phyloP scores from a whole-genome alignment of 2,113 vertebrate species.

The Puffinus mauretanicus region DNA sequence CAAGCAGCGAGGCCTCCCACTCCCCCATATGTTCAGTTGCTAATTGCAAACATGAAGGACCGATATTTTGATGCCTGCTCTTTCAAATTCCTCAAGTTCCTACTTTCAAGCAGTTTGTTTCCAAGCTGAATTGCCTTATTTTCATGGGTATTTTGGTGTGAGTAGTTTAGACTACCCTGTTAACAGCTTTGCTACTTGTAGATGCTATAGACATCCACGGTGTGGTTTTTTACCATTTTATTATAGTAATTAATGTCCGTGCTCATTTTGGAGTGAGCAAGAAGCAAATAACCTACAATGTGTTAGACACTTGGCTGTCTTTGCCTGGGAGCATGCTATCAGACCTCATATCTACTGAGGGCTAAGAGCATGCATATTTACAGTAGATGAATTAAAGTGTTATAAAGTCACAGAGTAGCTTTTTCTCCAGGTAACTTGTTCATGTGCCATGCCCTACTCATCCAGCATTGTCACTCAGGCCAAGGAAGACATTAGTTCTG shows the following conservation, averaged over 20 bases:
- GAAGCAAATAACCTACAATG: neutral
- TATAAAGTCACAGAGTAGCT: neutral
- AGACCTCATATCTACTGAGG: neutral
- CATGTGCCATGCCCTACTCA: neutral
- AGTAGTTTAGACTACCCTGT: neutral
- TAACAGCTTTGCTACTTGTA: neutral
- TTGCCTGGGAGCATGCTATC: neutral
- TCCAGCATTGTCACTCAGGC: neutral
- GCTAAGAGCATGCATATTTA: neutral
- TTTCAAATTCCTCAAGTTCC: neutral
- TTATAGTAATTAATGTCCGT: neutral
- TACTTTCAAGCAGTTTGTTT: neutral
- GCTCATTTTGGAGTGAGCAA: neutral
- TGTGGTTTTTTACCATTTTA: neutral
- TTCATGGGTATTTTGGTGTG: neutral
- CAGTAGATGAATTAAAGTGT: neutral
- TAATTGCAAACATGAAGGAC: neutral
- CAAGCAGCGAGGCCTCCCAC: neutral
- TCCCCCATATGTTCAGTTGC: neutral
- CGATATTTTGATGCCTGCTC: neutral
- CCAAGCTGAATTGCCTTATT: neutral
- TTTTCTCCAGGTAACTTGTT: neutral
- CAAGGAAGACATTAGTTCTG: neutral
- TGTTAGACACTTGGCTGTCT: neutral
- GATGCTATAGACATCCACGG: neutral